phyloP scores from a whole-genome alignment of 2,888 invertebrate species.

The Lepidocyrtoides sp. region DNA sequence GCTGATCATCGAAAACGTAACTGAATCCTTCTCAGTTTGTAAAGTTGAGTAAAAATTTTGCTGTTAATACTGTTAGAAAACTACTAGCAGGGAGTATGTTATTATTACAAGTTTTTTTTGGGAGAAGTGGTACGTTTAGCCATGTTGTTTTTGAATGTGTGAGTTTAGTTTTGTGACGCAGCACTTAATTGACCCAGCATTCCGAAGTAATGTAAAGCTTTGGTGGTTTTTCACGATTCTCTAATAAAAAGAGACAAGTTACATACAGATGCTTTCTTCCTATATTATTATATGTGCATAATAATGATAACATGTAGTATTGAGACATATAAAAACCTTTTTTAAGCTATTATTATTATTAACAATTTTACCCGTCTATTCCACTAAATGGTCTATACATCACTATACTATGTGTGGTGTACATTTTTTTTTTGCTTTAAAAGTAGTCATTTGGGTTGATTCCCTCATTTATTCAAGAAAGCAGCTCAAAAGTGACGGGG shows the following conservation, averaged over 20 bases:
- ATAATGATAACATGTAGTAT: neutral
- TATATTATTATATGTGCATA: neutral
- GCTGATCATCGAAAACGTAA: neutral
- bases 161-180: conserved; percentile 38
- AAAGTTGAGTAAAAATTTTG: no score
- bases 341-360: conserved; percentile 12
- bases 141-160: neutral
- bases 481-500: conserved; percentile 5
- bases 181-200: conserved; percentile 70
- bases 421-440: neutral
- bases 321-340: neutral
- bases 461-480: conserved; percentile 50
- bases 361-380: conserved; percentile 1
- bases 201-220: conserved; percentile 40
- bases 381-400: neutral
- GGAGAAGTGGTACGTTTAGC: conserved; percentile 4
- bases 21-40: neutral
- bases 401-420: no score
- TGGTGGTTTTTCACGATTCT: conserved; percentile 35
- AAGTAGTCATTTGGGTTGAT: conserved; percentile 38
- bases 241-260: conserved; percentile 76
- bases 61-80: no score
- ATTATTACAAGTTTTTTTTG: neutral
- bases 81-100: no score
- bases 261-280: conserved; percentile 60